A percentile compares a stretch with the other conserved stretches of the same genome.
phyloP scores from a whole-genome alignment of 2,797 vertebrate genomes.

The Xenentodon cancila region DNA sequence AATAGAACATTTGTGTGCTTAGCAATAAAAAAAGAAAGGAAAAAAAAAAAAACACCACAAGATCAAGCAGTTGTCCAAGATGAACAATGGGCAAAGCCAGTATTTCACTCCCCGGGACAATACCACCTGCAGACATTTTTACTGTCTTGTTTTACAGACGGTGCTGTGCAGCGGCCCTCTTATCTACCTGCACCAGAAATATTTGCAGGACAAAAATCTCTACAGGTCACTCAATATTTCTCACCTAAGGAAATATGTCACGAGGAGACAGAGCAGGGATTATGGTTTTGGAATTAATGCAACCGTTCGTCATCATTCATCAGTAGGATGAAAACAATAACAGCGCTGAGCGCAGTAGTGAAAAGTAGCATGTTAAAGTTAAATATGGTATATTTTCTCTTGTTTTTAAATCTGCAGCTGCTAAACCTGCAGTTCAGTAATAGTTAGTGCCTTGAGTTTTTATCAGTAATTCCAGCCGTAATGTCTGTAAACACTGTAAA shows the following conservation, averaged over 20 bases:
- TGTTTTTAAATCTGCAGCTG: too few relatives aligned
- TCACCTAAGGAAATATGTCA: slow-evolving; percentile 71
- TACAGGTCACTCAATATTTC: slow-evolving; percentile 67
- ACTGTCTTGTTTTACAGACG: slow-evolving; percentile 73
- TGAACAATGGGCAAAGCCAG: slow-evolving; percentile 37
- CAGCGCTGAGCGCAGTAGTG: slow-evolving; percentile 31
- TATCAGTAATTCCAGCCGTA: too few relatives aligned
- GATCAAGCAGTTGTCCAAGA: slow-evolving; percentile 23
- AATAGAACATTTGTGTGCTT: slow-evolving; percentile 38
- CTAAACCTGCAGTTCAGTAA: too few relatives aligned
- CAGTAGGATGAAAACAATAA: slow-evolving; percentile 65
- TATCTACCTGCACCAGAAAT: slow-evolving; percentile 70
- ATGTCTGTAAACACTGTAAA: too few relatives aligned
- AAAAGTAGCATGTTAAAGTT: not conserved
- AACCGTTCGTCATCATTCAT: slow-evolving; percentile 42
- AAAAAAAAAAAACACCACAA: slow-evolving; percentile 34
- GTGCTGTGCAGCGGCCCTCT: slow-evolving; percentile 42
- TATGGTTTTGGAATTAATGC: slow-evolving; percentile 62
- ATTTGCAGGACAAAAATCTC: slow-evolving; percentile 67
- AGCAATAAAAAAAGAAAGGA: slow-evolving; percentile 2
- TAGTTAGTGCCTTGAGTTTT: too few relatives aligned
- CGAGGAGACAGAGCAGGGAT: slow-evolving; percentile 53
- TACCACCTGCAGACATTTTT: slow-evolving; percentile 67
- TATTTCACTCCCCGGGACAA: slow-evolving; percentile 50
- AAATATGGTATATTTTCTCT: too few relatives aligned